A percentile compares a stretch with the other conserved stretches of the same genome.
These are phyloP conservation scores for Forbesichthys papilliferus DNA, from an alignment of 2,113 vertebrate genomes.

Conservation along the genomic window DNA sequence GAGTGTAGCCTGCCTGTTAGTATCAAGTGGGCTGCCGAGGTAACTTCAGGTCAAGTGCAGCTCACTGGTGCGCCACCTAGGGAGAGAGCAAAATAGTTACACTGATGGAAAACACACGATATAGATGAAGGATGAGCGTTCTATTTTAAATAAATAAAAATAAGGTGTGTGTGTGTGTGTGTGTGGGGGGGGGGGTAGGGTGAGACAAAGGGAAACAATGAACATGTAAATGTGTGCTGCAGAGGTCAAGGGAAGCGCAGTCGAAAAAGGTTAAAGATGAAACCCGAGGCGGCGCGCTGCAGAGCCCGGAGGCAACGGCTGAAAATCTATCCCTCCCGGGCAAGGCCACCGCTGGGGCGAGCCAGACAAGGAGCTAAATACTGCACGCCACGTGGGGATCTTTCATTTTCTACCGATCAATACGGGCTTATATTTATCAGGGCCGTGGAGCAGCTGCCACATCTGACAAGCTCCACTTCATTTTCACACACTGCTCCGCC, in stretches of 20 bases:
- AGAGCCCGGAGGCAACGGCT: constrained; percentile 79
- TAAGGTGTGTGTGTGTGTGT: too few species aligned
- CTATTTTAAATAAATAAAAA: too few species aligned
- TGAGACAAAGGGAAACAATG: constrained; percentile 80
- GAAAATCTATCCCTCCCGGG: constrained; percentile 91
- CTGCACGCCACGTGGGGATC: constrained; percentile 95
- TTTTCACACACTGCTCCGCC: constrained; percentile 81
- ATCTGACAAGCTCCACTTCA: constrained; percentile 99
- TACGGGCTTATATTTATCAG: constrained; percentile 99
- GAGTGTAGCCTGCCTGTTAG: constrained; percentile 86
- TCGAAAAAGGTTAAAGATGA: constrained; percentile 97
- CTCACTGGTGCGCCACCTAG: constrained; percentile 62
- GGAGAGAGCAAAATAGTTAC: constrained; percentile 39
- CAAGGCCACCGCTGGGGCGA: constrained; percentile 93
- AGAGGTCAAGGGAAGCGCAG: constrained; percentile 95
- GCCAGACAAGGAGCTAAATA: constrained; percentile 98
- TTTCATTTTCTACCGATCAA: constrained; percentile 99
- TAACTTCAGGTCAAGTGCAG: constrained; percentile 62
- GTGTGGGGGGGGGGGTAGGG: constrained; percentile 53
- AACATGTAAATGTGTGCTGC: constrained; percentile 76
- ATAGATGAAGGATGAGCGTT: constrained; percentile 55
- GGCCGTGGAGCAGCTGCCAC: constrained; percentile 97
- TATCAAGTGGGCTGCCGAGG: constrained; percentile 80
- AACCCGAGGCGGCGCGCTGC: constrained; percentile 85
- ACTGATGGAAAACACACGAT: constrained; percentile 65